Percentiles rank a stretch among this genome's conserved stretches.
Conservation (phyloP, 2,888 invertebrate genomes). For the Gonocerus acuteangulatus region DNA sequence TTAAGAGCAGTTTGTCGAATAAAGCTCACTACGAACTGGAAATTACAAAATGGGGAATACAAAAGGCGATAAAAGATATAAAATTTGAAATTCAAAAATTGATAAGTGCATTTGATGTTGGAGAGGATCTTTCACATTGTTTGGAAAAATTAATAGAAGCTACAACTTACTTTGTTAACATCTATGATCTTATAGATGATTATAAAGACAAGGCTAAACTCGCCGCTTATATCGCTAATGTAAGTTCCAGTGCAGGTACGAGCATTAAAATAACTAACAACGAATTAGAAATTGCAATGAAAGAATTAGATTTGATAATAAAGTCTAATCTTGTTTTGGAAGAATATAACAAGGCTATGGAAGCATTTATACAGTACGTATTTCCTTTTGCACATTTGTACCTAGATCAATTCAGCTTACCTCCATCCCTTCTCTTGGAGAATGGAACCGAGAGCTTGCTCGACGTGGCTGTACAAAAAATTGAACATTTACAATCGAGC, state of each 20-base stretch:
- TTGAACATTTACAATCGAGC: not conserved
- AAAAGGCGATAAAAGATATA: not conserved
- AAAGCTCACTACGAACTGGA: not conserved
- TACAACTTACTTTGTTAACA: not conserved
- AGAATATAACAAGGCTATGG: not conserved
- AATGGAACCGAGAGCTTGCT: not conserved
- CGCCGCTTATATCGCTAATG: not conserved
- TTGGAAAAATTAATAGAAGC: not conserved
- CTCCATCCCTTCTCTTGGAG: not conserved
- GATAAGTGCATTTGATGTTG: not conserved
- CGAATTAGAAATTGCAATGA: not conserved
- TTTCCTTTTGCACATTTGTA: slow-evolving; percentile 15
- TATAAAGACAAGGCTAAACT: not conserved
- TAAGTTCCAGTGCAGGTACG: not conserved
- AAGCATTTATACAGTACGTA: slow-evolving; percentile 4
- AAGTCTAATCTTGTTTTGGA: not conserved
- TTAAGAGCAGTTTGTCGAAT: not conserved
- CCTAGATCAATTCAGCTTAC: not conserved
- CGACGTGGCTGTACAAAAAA: not conserved
- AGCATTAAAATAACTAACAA: not conserved
- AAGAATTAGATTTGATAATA: not conserved
- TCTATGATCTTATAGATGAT: not conserved
- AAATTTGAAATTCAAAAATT: not conserved
- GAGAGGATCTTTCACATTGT: not conserved
- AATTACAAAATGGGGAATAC: not conserved